phyloP scores from a whole-genome alignment of 2,113 vertebrate species.

The Brachirus orientalis region DNA sequence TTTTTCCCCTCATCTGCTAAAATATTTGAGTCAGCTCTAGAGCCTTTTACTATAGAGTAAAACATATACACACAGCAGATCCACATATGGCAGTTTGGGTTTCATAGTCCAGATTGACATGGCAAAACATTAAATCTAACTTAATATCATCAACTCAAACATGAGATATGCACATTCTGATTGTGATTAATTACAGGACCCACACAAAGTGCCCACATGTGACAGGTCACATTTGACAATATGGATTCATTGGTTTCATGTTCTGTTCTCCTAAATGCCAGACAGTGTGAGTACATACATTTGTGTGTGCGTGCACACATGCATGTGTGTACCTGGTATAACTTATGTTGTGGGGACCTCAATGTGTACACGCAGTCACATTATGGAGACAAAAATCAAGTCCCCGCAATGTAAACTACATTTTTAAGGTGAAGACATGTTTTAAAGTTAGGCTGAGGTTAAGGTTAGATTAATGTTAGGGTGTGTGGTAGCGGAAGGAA shows the following conservation, averaged over 20 bases:
- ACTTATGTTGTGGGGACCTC: too few relatives aligned
- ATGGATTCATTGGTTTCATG: conserved; percentile 25
- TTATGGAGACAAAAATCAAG: too few relatives aligned
- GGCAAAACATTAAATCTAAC: conserved; percentile 9
- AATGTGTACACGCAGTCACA: too few relatives aligned
- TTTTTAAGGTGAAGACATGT: too few relatives aligned
- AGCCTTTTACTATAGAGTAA: neutral
- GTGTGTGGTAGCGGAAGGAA: neutral
- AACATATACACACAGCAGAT: conserved; percentile 5
- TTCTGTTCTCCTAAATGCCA: conserved; percentile 60
- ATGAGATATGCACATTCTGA: conserved; percentile 17
- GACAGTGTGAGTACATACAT: conserved; percentile 3
- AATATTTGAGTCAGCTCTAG: conserved; percentile 32
- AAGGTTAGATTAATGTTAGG: too few relatives aligned
- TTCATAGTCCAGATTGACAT: neutral
- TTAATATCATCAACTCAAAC: conserved; percentile 20
- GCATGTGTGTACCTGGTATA: neutral
- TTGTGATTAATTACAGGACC: conserved; percentile 43
- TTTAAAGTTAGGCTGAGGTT: too few relatives aligned
- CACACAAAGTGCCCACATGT: too few relatives aligned
- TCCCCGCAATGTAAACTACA: too few relatives aligned
- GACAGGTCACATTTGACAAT: conserved; percentile 38
- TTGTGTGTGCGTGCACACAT: neutral
- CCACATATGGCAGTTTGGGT: conserved; percentile 5
- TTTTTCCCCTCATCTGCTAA: conserved; percentile 41